Evolutionary conservation across 2,888 invertebrate genomes (phyloP).

Genomic region (Hyalella azteca): DNA sequence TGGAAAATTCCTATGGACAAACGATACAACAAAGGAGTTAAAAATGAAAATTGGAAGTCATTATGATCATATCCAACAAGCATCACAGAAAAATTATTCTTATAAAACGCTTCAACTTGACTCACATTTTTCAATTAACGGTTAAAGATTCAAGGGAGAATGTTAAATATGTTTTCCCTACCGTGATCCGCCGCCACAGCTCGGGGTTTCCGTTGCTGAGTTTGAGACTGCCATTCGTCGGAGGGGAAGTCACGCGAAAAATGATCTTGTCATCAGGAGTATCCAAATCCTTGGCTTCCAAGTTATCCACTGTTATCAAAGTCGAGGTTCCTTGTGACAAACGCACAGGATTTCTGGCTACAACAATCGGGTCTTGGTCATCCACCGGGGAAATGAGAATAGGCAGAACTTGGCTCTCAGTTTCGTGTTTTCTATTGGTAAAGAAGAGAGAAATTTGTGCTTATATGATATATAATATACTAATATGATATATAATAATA

Average conservation of each 20-base stretch:
- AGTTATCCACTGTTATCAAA: conserved; percentile 44
- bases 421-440: conserved; percentile 44
- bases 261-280: conserved; percentile 47
- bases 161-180: no score
- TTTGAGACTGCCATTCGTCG: conserved; percentile 45
- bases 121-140: no score
- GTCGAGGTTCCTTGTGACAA: conserved; percentile 43
- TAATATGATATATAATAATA: background rate
- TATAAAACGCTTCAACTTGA: no score
- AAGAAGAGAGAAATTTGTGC: background rate
- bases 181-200: background rate
- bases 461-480: background rate
- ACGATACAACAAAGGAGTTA: no score
- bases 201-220: conserved; percentile 7
- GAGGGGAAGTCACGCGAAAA: conserved; percentile 38
- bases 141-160: no score
- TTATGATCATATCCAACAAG: no score
- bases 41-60: no score
- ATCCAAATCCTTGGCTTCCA: conserved; percentile 54
- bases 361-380: conserved; percentile 46
- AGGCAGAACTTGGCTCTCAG: conserved; percentile 41
- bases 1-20: conserved; percentile 68
- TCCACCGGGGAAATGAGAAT: conserved; percentile 51
- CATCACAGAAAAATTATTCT: no score
- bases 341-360: background rate